These are phyloP conservation scores for Lepidochrysops patricia DNA, from an alignment of 2,888 invertebrate genomes.

Conservation along the genomic window DNA sequence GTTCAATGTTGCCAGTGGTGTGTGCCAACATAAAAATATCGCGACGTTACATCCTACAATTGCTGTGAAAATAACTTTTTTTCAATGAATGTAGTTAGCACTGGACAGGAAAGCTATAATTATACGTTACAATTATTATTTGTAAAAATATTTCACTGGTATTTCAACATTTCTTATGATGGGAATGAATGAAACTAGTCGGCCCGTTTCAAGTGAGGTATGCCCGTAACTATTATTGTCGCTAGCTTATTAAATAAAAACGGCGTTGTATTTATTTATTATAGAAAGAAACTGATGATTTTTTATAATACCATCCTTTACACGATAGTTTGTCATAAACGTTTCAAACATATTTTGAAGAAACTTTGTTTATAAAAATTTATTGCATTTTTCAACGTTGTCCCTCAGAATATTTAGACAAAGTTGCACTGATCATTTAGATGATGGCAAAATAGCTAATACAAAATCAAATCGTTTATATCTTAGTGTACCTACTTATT, in stretches of 20 bases:
- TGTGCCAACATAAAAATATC: slow-evolving; percentile 20
- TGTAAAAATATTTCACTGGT: background rate
- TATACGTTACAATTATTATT: slow-evolving; percentile 3
- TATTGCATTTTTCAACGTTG: no score
- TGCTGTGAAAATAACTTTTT: background rate
- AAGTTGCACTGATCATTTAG: no score
- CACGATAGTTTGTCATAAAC: background rate
- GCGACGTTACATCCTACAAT: slow-evolving; percentile 17
- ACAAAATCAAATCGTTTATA: no score
- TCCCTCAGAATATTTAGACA: no score
- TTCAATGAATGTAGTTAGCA: background rate
- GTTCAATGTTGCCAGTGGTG: no score
- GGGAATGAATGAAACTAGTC: background rate
- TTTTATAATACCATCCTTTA: background rate
- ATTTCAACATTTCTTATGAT: background rate
- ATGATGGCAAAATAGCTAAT: no score
- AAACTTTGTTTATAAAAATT: no score
- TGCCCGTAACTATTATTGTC: background rate
- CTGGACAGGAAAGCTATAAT: slow-evolving; percentile 9
- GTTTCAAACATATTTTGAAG: no score
- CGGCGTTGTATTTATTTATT: background rate
- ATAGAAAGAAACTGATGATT: background rate
- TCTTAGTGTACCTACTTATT: no score
- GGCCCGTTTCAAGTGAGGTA: background rate
- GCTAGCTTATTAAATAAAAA: background rate